phyloP scores from a whole-genome alignment of 1,140 invertebrate species.

The Listronotus oregonensis region DNA sequence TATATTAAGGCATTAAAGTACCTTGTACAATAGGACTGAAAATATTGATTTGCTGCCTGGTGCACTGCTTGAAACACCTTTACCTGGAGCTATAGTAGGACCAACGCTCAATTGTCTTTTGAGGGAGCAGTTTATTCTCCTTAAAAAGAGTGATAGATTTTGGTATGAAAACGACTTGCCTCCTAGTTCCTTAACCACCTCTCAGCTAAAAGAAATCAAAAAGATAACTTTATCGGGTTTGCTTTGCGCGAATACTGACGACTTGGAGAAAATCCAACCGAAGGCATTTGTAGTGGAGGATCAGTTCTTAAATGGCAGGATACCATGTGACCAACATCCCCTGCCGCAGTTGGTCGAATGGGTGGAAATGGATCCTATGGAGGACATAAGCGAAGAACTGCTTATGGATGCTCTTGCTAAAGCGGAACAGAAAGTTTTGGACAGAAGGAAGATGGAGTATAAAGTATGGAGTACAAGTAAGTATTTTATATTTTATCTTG shows the following conservation, averaged over 20 bases:
- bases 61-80: constrained; percentile 80
- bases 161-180: constrained; percentile 97
- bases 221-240: constrained; percentile 81
- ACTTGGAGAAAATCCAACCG: constrained; percentile 70
- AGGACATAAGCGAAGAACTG: constrained; percentile 61
- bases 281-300: constrained; percentile 88
- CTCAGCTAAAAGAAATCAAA: constrained; percentile 86
- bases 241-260: constrained; percentile 80
- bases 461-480: constrained; percentile 72
- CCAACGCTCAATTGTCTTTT: constrained; percentile 87
- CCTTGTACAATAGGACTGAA: constrained; percentile 74
- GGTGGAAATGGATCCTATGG: constrained; percentile 62
- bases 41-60: constrained; percentile 89
- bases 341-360: constrained; percentile 68
- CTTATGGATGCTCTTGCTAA: constrained; percentile 71
- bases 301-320: constrained; percentile 82
- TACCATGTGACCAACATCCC: constrained; percentile 75
- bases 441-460: constrained; percentile 75
- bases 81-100: constrained; percentile 79
- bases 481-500: constrained; percentile 5
- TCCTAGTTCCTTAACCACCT: constrained; percentile 78
- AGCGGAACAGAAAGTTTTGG: constrained; percentile 73
- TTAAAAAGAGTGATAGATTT: constrained; percentile 85
- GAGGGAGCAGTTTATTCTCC: constrained; percentile 76
- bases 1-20: constrained; percentile 64